A percentile compares a stretch with the other conserved stretches of the same genome.
These are phyloP conservation scores for Choristoneura fumiferana DNA, from an alignment of 1,140 invertebrate species.

Conservation along the genomic window DNA sequence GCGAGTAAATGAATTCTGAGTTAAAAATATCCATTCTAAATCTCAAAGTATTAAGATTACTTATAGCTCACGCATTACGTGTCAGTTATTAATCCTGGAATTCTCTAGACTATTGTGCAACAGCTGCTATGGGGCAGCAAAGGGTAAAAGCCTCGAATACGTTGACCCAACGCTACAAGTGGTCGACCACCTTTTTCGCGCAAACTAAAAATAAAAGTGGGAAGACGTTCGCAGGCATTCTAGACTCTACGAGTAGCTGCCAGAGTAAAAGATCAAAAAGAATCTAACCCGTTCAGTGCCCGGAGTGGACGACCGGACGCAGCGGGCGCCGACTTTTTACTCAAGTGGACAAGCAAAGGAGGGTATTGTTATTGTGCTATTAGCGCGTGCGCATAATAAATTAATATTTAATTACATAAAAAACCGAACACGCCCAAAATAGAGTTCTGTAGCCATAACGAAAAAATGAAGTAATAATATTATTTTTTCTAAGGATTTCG, in stretches of 20 bases:
- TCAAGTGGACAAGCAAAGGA: no score
- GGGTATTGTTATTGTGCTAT: no score
- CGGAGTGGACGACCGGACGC: slow-evolving; percentile 53
- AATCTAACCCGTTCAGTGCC: slow-evolving; percentile 58
- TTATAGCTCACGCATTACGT: slow-evolving; percentile 52
- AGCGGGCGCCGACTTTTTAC: slow-evolving; percentile 38
- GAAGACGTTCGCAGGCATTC: slow-evolving; percentile 59
- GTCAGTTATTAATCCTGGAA: slow-evolving; percentile 54
- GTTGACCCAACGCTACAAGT: slow-evolving; percentile 56
- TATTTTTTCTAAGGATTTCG: no score
- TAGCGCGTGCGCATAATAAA: no score
- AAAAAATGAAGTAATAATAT: no score
- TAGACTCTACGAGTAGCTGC: slow-evolving; percentile 44
- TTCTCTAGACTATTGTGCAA: slow-evolving; percentile 70
- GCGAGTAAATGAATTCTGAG: no score
- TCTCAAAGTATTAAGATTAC: background rate
- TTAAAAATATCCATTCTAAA: no score
- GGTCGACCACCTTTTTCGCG: slow-evolving; percentile 62
- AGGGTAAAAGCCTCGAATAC: slow-evolving; percentile 64
- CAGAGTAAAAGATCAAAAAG: slow-evolving; percentile 49
- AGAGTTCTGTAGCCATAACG: no score
- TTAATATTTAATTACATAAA: no score
- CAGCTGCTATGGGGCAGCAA: slow-evolving; percentile 47
- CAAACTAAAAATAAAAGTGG: slow-evolving; percentile 72
- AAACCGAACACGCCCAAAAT: no score